Evolutionary conservation across 1,140 invertebrate genomes (phyloP), one percentile per base, ranked within the genome.

Genomic region (Ylistrum balloti): DNA sequence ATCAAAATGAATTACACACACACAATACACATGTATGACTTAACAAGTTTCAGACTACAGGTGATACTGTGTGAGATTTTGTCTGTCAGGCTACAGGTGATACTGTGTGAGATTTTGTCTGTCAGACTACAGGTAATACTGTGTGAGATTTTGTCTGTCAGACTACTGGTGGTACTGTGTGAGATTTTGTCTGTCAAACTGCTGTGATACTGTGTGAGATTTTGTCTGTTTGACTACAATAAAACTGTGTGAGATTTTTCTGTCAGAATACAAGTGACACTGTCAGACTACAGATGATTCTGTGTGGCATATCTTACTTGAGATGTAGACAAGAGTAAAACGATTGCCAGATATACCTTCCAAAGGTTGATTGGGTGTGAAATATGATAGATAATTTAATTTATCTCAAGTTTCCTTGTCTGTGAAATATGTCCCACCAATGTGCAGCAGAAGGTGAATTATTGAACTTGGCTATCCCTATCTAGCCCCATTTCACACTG

Each of bases 331-430:
- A 34, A 22, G 13, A n/a, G 17, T 17, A 32, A 33, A 17, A 13
- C 32, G 33, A 28, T 34, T 32, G 28, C 38, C 86, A 87, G 33
- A 41, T 74, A 17, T 74, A 74, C 56, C n/a, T 74, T n/a, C 56
- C 56, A 22, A 1, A 17, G 22, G 56, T 74, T 74, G 56, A 74
- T 74, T 17, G 56, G 5, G n/a, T 74, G 56, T 74, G 56, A 74
- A 74, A 74, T 28, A 74, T 74, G 56, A 28, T 74, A n/a, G 56
- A 74, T 74, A 74, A 74, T 74, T 74, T 74, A 74, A 74, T 74
- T 74, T 74, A 28, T 74, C 56, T 74, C 56, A 22, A 28, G 56
- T 74, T 74, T 28, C 56, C 28, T 74, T 74, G 56, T 74, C 56
- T 74, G 56, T 74, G 56, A 74, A 74, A 74, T 74, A 28, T 74